phyloP scores from a whole-genome alignment of 2,888 invertebrate species.

The Ceriagrion tenellum region DNA sequence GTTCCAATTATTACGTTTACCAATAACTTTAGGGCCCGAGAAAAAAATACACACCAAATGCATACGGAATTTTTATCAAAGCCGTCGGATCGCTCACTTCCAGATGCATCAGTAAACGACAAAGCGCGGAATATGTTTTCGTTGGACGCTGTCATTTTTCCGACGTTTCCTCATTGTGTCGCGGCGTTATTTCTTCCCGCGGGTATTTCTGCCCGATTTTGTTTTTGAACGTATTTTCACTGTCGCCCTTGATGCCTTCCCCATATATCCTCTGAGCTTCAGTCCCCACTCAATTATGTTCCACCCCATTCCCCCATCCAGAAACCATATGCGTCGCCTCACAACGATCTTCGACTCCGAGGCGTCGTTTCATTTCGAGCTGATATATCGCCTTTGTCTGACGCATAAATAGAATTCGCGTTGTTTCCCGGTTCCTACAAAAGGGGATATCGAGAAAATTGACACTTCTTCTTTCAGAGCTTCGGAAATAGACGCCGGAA shows the following conservation, averaged over 20 bases:
- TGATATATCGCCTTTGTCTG: conserved; percentile 28
- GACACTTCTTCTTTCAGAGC: conserved; percentile 10
- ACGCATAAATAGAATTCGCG: not conserved
- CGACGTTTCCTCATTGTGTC: conserved; percentile 22
- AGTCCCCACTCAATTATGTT: not conserved
- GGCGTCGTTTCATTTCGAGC: not conserved
- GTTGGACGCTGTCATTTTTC: not conserved
- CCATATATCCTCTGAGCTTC: not conserved
- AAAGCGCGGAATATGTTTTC: not conserved
- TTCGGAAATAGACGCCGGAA: conserved; percentile 21
- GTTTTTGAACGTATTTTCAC: conserved; percentile 19
- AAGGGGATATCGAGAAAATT: conserved; percentile 24
- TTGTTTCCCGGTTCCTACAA: conserved; percentile 32
- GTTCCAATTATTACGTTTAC: no score
- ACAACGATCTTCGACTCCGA: not conserved
- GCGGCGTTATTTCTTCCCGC: not conserved
- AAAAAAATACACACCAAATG: no score
- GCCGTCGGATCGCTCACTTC: not conserved
- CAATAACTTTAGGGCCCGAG: no score
- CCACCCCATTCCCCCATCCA: not conserved
- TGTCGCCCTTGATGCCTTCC: conserved; percentile 12
- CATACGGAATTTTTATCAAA: no score
- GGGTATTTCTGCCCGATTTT: conserved; percentile 18
- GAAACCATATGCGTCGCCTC: not conserved
- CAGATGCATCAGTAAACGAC: not conserved